A percentile compares a stretch with the other conserved stretches of the same genome.
phyloP scores from a whole-genome alignment of 2,797 vertebrate species.

The Tachyglossus aculeatus region DNA sequence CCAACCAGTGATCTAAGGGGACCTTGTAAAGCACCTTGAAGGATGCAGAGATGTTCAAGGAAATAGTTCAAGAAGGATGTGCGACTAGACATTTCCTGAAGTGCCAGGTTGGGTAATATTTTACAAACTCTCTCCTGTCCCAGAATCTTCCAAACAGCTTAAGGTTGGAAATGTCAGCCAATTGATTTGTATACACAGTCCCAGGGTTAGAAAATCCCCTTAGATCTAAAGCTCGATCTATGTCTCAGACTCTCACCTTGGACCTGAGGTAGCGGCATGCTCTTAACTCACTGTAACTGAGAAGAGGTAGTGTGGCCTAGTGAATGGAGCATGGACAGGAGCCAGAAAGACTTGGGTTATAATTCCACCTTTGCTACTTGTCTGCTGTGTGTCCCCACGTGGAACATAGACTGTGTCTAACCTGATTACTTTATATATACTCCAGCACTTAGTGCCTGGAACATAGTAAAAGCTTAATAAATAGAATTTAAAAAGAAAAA shows the following conservation, averaged over 20 bases:
- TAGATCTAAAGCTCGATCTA: not conserved
- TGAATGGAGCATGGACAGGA: too few relatives aligned
- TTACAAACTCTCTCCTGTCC: conserved; percentile 52
- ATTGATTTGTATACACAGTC: conserved; percentile 18
- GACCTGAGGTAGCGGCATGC: not conserved
- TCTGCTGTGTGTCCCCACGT: too few relatives aligned
- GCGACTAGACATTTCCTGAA: conserved; percentile 57
- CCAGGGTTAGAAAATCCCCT: not conserved
- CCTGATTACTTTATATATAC: too few relatives aligned
- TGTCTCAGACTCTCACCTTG: not conserved
- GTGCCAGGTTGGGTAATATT: conserved; percentile 50
- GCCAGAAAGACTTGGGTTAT: too few relatives aligned
- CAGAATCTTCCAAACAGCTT: conserved; percentile 40
- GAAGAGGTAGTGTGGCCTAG: too few relatives aligned
- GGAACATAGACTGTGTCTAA: too few relatives aligned
- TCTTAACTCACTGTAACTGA: not conserved
- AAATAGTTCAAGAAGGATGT: conserved; percentile 58
- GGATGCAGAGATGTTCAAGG: conserved; percentile 47
- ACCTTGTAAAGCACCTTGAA: conserved; percentile 42
- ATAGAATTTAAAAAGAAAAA: too few relatives aligned
- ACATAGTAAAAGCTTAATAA: too few relatives aligned
- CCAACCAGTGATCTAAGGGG: conserved; percentile 4
- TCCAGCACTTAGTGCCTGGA: too few relatives aligned
- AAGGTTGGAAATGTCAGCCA: conserved; percentile 37
- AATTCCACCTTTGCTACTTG: too few relatives aligned